Evolutionary conservation across 1,140 invertebrate species (phyloP).

Genomic region (Achroia grisella): DNA sequence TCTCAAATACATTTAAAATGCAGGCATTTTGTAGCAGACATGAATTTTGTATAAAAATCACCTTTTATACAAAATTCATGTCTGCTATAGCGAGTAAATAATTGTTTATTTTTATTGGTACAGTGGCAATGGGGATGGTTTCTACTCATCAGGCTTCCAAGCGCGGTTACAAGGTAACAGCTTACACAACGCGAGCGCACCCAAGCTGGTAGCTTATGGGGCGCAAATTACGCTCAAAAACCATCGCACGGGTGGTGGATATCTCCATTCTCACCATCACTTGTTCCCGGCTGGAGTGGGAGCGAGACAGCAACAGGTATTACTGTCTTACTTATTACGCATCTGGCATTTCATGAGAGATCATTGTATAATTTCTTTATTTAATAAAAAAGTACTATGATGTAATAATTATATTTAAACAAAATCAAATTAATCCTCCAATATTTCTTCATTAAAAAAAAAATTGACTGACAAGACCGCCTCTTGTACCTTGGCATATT

Average conservation of each 20-base stretch:
- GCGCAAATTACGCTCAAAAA: constrained; percentile 94
- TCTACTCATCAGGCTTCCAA: constrained; percentile 98
- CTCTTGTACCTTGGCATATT: no score
- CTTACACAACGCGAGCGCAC: constrained; percentile 96
- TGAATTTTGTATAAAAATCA: no score
- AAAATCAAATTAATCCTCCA: no score
- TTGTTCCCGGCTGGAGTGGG: constrained; percentile 94
- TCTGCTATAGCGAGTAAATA: not conserved
- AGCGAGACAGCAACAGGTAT: constrained; percentile 93
- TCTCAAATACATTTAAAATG: no score
- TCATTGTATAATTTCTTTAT: no score
- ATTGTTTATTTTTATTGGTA: constrained; percentile 1
- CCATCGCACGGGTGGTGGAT: constrained; percentile 94
- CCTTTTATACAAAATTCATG: no score
- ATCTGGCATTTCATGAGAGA: no score
- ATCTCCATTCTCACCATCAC: constrained; percentile 97
- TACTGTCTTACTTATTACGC: not conserved
- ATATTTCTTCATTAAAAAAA: no score
- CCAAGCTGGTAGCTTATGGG: constrained; percentile 91
- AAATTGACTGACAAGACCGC: no score
- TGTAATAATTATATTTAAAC: no score
- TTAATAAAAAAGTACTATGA: no score
- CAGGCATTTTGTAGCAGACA: not conserved
- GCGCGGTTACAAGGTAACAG: constrained; percentile 96
- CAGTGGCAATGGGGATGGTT: constrained; percentile 96